phyloP scores from a whole-genome alignment of 2,888 invertebrate species.

The Agrochola circellaris region DNA sequence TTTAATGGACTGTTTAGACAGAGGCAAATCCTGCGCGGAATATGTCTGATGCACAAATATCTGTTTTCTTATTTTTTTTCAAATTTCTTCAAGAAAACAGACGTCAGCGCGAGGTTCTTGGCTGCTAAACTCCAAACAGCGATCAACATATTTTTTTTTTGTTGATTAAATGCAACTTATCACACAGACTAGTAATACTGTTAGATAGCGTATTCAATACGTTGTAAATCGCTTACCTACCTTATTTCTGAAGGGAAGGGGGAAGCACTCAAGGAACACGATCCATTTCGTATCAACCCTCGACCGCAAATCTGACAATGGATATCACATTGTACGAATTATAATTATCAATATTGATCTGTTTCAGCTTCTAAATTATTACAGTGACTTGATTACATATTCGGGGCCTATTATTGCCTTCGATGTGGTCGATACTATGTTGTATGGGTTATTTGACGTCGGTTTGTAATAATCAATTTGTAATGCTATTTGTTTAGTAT shows the following conservation, averaged over 20 bases:
- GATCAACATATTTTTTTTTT: too few species aligned
- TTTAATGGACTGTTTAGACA: too few species aligned
- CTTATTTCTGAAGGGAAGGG: too few species aligned
- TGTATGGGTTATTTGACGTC: slow-evolving; percentile 14
- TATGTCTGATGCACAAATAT: too few species aligned
- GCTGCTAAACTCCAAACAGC: too few species aligned
- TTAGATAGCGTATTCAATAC: background rate
- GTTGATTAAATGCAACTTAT: too few species aligned
- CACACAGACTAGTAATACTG: too few species aligned
- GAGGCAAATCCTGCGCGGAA: too few species aligned
- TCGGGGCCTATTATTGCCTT: slow-evolving; percentile 41
- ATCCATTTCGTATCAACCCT: slow-evolving; percentile 3
- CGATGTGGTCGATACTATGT: background rate
- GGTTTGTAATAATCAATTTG: slow-evolving; percentile 25
- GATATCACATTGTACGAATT: slow-evolving; percentile 11
- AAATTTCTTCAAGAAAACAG: too few species aligned
- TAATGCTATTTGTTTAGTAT: slow-evolving; percentile 12
- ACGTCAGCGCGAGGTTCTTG: too few species aligned
- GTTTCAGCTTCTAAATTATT: slow-evolving; percentile 24
- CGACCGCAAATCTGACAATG: slow-evolving; percentile 19
- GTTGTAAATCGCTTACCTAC: background rate
- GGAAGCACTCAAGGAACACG: background rate
- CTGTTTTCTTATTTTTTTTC: too few species aligned
- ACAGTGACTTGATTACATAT: slow-evolving; percentile 29
- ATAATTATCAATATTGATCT: slow-evolving; percentile 35